phyloP scores from a whole-genome alignment of 2,113 vertebrate species.

The Catharus minimus region DNA sequence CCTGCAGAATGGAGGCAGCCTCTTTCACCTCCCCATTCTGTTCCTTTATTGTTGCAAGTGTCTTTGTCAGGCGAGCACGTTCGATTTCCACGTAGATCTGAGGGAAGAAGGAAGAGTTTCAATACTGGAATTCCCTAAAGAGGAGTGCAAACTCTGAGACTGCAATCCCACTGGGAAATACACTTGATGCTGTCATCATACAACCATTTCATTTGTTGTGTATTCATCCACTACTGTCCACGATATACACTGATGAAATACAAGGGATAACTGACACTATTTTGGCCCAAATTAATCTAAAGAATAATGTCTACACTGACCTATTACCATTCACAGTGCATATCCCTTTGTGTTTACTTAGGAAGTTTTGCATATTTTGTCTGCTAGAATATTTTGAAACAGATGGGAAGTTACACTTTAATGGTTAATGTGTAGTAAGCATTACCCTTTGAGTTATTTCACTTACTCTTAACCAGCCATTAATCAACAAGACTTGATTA shows the following conservation, averaged over 20 bases:
- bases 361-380: not conserved
- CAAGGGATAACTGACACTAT: not conserved
- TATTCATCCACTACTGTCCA: not conserved
- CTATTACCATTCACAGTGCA: too few species aligned
- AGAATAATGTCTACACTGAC: not conserved
- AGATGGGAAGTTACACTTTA: not conserved
- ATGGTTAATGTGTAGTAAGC: not conserved
- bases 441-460: not conserved
- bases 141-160: not conserved
- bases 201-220: not conserved
- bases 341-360: too few species aligned
- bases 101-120: not conserved
- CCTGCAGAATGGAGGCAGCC: constrained; percentile 93
- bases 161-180: not conserved
- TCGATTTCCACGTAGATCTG: constrained; percentile 99
- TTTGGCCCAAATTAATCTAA: not conserved
- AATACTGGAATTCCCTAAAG: not conserved
- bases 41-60: constrained; percentile 92
- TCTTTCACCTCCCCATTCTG: constrained; percentile 93
- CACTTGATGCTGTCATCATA: not conserved
- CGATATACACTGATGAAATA: not conserved
- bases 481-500: not conserved
- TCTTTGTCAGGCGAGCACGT: constrained; percentile 93
- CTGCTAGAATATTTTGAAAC: not conserved
- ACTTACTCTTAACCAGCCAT: not conserved